Conservation (phyloP, 2,113 vertebrate species). For the Ochotona princeps region DNA sequence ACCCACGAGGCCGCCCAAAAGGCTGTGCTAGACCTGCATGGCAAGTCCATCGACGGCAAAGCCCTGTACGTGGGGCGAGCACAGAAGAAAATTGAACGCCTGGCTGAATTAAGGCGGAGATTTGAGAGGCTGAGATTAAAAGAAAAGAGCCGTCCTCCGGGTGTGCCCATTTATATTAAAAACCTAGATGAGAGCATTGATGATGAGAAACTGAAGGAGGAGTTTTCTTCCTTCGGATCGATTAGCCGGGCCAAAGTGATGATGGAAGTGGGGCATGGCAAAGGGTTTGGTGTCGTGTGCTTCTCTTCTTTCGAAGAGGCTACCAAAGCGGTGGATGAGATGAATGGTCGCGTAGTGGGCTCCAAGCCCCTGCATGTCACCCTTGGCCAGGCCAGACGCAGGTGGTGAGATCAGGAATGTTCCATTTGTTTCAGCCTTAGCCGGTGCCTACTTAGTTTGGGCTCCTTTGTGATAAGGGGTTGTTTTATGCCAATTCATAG, state of each 20-base stretch:
- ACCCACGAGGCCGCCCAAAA: constrained; percentile 97
- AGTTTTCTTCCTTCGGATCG: constrained; percentile 97
- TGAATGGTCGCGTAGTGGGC: constrained; percentile 97
- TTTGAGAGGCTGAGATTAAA: constrained; percentile 97
- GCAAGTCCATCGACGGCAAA: constrained; percentile 94
- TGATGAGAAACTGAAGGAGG: constrained; percentile 97
- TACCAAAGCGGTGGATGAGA: constrained; percentile 97
- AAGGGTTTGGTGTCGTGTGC: constrained; percentile 98
- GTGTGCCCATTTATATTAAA: constrained; percentile 97
- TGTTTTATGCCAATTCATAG: constrained; percentile 57
- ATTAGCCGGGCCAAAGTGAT: constrained; percentile 98
- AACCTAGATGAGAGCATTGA: constrained; percentile 97
- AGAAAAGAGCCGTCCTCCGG: constrained; percentile 95
- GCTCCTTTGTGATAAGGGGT: constrained; percentile 70
- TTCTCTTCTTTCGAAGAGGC: constrained; percentile 99
- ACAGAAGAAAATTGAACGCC: constrained; percentile 97
- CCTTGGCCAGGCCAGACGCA: constrained; percentile 68
- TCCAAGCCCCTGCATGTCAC: constrained; percentile 96
- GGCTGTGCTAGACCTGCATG: constrained; percentile 97
- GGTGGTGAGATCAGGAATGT: constrained; percentile 63
- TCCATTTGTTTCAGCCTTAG: constrained; percentile 60
- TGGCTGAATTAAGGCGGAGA: constrained; percentile 94
- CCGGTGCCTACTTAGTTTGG: constrained; percentile 65
- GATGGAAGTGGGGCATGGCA: constrained; percentile 96
- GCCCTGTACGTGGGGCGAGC: constrained; percentile 95